Evolutionary conservation across 2,888 invertebrate species (phyloP).

Genomic region (Carterocephalus palaemon): DNA sequence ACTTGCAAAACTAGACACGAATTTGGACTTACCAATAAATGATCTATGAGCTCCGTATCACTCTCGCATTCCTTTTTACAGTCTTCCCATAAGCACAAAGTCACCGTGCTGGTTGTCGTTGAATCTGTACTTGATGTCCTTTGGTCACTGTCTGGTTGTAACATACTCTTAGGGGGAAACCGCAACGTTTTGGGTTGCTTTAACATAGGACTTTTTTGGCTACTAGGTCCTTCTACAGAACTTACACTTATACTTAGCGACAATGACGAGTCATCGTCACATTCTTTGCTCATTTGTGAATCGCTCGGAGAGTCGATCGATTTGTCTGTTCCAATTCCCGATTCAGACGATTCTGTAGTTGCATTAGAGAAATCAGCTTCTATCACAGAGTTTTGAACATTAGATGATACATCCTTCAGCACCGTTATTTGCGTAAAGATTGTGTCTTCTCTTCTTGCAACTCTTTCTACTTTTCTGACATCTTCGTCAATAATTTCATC

Average conservation of each 20-base stretch:
- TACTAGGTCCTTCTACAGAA: constrained; percentile 55
- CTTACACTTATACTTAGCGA: constrained; percentile 68
- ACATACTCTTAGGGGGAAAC: constrained; percentile 82
- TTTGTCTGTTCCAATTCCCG: constrained; percentile 72
- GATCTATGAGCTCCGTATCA: constrained; percentile 89
- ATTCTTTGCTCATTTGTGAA: constrained; percentile 70
- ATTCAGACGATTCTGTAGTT: constrained; percentile 67
- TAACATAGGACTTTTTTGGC: constrained; percentile 85
- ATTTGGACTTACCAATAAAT: constrained; percentile 89
- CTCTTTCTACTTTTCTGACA: constrained; percentile 58
- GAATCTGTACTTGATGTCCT: constrained; percentile 59
- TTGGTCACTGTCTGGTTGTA: constrained; percentile 52
- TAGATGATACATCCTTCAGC: constrained; percentile 67
- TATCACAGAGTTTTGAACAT: constrained; percentile 66
- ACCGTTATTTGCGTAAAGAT: constrained; percentile 73
- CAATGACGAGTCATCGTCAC: constrained; percentile 70
- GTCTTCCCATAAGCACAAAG: constrained; percentile 89
- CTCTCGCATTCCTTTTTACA: constrained; percentile 88
- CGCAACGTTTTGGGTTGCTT: constrained; percentile 90
- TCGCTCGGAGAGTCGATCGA: constrained; percentile 73
- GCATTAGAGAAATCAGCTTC: constrained; percentile 66
- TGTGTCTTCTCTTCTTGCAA: constrained; percentile 64
- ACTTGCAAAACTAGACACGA: no score
- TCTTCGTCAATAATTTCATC: constrained; percentile 39
- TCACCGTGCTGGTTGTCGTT: constrained; percentile 66